phyloP scores from a whole-genome alignment of 2,113 vertebrate genomes.

The Corythornis vintsioides region DNA sequence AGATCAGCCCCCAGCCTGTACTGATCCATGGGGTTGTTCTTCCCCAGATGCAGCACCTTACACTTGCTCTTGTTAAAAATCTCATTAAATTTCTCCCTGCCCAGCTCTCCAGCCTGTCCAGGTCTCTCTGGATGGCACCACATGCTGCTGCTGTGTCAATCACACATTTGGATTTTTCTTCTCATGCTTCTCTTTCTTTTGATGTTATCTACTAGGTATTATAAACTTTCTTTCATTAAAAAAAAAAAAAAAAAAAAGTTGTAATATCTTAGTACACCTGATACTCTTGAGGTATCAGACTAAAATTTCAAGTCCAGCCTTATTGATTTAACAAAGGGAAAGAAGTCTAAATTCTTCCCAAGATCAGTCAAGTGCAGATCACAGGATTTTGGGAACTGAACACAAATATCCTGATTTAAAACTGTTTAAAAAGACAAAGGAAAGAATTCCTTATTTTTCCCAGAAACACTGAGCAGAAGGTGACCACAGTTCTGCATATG shows the following conservation, averaged over 20 bases:
- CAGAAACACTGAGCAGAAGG: background rate
- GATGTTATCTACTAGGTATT: background rate
- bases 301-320: background rate
- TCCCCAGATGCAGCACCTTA: too few relatives aligned
- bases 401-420: background rate
- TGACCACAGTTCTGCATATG: background rate
- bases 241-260: background rate
- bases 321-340: background rate
- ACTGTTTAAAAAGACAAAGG: background rate
- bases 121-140: too few relatives aligned
- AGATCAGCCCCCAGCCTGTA: too few relatives aligned
- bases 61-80: too few relatives aligned
- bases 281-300: background rate
- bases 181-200: background rate
- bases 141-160: too few relatives aligned
- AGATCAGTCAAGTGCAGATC: background rate
- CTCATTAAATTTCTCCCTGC: too few relatives aligned
- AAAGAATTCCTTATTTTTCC: background rate
- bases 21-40: too few relatives aligned
- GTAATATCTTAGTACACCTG: background rate
- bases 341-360: background rate
- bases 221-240: background rate
- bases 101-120: too few relatives aligned
- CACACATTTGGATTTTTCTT: background rate
- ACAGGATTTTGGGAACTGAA: background rate